phyloP scores from a whole-genome alignment of 30 jellyfish, hydroid and myxozoan genomes.

The Sanderia malayensis region DNA sequence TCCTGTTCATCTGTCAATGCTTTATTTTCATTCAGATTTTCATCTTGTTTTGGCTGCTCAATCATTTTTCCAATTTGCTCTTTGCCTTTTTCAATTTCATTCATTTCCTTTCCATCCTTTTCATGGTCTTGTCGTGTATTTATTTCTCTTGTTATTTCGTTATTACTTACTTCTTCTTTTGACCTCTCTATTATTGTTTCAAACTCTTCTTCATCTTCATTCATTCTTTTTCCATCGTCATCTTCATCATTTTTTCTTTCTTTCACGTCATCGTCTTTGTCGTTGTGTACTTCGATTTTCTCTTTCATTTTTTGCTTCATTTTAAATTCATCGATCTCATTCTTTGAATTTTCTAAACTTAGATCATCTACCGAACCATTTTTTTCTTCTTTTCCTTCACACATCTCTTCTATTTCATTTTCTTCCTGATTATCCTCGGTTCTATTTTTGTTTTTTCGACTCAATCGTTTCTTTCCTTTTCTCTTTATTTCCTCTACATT shows the following conservation, averaged over 20 bases:
- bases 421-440: not conserved
- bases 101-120: not conserved
- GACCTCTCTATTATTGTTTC: too few species aligned
- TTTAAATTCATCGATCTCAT: too few species aligned
- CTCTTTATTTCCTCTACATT: not conserved
- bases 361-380: not conserved
- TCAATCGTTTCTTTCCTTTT: conserved; percentile 5
- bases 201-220: not conserved
- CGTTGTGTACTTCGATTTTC: too few species aligned
- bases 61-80: too few species aligned
- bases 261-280: too few species aligned
- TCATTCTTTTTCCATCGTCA: not conserved
- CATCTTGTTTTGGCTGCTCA: not conserved
- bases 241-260: not conserved
- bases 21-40: not conserved
- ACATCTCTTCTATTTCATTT: not conserved
- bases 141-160: too few species aligned
- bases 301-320: too few species aligned
- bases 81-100: too few species aligned
- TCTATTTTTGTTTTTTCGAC: not conserved
- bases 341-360: too few species aligned
- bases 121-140: not conserved
- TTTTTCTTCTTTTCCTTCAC: not conserved
- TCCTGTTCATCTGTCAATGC: not conserved
- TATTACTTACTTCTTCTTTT: not conserved